Conservation (phyloP, 2,113 vertebrate species). For the Elephantulus edwardii region DNA sequence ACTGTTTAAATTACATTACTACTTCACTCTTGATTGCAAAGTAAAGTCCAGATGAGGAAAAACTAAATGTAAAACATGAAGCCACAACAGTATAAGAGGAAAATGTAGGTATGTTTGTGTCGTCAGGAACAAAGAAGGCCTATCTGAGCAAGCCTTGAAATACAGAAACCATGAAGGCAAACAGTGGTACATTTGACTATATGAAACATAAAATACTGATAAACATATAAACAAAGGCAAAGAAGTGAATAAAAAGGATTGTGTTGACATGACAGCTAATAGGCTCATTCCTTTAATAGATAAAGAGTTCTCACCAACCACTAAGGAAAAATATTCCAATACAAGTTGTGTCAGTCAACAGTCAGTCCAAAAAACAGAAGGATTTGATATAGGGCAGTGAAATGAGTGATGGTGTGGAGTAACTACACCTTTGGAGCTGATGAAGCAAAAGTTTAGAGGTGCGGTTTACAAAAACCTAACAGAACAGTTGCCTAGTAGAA, state of each 20-base stretch:
- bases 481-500: no score
- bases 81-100: not conserved
- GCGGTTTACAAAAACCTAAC: not conserved
- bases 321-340: not conserved
- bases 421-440: not conserved
- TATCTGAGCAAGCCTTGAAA: not conserved
- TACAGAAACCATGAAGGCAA: not conserved
- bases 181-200: not conserved
- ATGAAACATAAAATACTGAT: constrained; percentile 5
- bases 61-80: not conserved
- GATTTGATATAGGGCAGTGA: not conserved
- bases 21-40: constrained; percentile 24
- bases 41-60: constrained; percentile 34
- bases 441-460: not conserved
- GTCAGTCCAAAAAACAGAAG: not conserved
- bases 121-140: not conserved
- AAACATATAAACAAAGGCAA: constrained; percentile 5
- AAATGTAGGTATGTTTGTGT: constrained; percentile 28
- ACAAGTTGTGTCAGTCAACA: not conserved
- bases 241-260: not conserved
- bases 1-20: constrained; percentile 8
- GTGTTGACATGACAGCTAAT: not conserved
- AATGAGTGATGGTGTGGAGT: not conserved
- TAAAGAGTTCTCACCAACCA: constrained; percentile 10
- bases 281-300: not conserved